Percentiles rank a stretch among this genome's conserved stretches.
Conservation (phyloP, 1,140 invertebrate species). For the Pectinophora gossypiella region DNA sequence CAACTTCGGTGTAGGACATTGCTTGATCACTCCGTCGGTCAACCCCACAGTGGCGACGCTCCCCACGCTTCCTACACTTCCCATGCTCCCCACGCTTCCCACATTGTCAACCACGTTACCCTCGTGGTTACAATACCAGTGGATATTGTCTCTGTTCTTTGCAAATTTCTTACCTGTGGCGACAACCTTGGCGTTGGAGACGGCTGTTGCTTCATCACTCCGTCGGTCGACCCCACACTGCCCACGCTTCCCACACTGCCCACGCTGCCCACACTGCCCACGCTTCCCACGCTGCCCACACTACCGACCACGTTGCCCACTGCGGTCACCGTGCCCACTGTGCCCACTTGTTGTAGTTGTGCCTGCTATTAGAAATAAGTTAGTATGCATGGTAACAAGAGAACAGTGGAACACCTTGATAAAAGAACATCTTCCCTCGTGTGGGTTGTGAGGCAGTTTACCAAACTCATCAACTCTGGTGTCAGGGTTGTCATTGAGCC, state of each 20-base stretch:
- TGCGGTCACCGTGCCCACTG: constrained; percentile 28
- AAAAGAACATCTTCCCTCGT: no score
- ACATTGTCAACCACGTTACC: no score
- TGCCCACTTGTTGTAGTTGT: constrained; percentile 57
- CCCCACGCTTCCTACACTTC: no score
- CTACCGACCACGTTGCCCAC: constrained; percentile 26
- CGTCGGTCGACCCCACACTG: constrained; percentile 26
- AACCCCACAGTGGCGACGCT: no score
- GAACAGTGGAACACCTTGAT: no score
- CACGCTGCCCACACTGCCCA: constrained; percentile 29
- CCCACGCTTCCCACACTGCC: constrained; percentile 32
- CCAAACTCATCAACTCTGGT: no score
- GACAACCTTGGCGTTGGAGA: constrained; percentile 51
- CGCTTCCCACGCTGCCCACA: constrained; percentile 24
- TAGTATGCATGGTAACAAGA: no score
- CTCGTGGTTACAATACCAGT: no score
- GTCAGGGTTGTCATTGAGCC: no score
- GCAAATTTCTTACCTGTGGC: constrained; percentile 35
- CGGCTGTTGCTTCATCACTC: constrained; percentile 47
- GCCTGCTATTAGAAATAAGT: constrained; percentile 47
- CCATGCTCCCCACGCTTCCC: no score
- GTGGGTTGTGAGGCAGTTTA: no score
- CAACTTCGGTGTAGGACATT: constrained; percentile 35
- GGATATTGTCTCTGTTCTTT: background rate
- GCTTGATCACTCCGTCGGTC: no score